phyloP scores from a whole-genome alignment of 2,888 invertebrate species.

The Agrochola lota region DNA sequence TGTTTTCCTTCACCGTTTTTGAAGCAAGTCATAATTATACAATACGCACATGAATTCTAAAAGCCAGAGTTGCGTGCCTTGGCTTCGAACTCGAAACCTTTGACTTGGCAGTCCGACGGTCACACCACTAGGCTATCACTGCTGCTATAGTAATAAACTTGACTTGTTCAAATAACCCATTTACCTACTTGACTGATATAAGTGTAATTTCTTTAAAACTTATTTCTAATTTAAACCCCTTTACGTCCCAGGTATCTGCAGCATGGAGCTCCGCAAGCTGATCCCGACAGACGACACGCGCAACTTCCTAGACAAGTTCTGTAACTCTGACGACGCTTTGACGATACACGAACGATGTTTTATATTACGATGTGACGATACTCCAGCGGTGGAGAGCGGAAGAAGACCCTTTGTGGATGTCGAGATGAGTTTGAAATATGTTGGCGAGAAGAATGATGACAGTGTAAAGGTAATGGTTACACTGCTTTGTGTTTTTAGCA shows the following conservation, averaged over 20 bases:
- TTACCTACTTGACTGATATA: no score
- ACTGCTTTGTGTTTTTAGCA: no score
- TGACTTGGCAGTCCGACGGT: no score
- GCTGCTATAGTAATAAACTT: no score
- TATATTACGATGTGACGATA: slow-evolving; percentile 77
- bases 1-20: no score
- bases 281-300: slow-evolving; percentile 83
- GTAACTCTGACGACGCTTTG: slow-evolving; percentile 79
- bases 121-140: no score
- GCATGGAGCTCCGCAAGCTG: slow-evolving; percentile 88
- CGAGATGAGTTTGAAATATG: slow-evolving; percentile 86
- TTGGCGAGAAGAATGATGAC: slow-evolving; percentile 73
- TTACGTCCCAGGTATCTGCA: slow-evolving; percentile 82
- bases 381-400: slow-evolving; percentile 13
- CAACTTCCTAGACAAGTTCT: slow-evolving; percentile 81
- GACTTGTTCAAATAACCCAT: no score
- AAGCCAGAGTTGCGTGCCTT: no score
- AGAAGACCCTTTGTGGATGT: slow-evolving; percentile 87
- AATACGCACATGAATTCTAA: no score
- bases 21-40: no score
- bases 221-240: neutral
- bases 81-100: no score
- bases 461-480: slow-evolving; percentile 59
- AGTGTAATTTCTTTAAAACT: no score
- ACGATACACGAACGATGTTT: slow-evolving; percentile 86